Evolutionary conservation across 2,797 vertebrate genomes (phyloP), one percentile per base, ranked within the genome.

Genomic region (Rachycentron canadum): DNA sequence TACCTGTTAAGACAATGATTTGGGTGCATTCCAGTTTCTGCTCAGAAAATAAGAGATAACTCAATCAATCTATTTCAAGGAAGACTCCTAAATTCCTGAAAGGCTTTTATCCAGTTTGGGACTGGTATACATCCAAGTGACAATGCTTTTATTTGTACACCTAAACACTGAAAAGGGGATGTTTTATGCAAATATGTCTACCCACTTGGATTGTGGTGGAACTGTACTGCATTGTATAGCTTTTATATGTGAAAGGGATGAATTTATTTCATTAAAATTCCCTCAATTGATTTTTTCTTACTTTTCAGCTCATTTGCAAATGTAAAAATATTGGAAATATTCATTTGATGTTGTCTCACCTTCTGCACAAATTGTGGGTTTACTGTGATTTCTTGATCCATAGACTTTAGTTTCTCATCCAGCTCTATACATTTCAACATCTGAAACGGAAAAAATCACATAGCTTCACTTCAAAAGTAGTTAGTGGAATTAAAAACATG

Each of bases 341-440:
- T 30, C 28, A 23, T 50, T 17, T 32, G 9, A 57, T 60, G 34
- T 43, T n/a, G 17, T 13, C 73, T 91, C 92, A 99, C 98, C 97
- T 99, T 99, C 91, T 99, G 98, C 93, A 99, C 98, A 93, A 99
- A 99, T 90, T 99, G 98, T 77, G 98, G 98, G 89, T 99, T 99
- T 94, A 99, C 97, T 69, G 98, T 99, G 91, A 99, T 99, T 95
- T 99, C 98, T 93, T 99, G 98, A 96, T 99, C 98, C 98, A 99
- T 99, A 86, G 97, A 97, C 95, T 98, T 99, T 95, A 99, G 96
- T 90, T 98, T 97, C 89, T 99, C 98, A 77, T 99, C 98, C 86
- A 99, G 94, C 93, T 99, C 97, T 96, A 99, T 99, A 96, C 97
- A 99, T 93, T 98, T 98, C 93, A 99, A 96, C 98, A 99, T 99